Conservation (phyloP, 2,888 invertebrate genomes). For the Drosophila mettleri region DNA sequence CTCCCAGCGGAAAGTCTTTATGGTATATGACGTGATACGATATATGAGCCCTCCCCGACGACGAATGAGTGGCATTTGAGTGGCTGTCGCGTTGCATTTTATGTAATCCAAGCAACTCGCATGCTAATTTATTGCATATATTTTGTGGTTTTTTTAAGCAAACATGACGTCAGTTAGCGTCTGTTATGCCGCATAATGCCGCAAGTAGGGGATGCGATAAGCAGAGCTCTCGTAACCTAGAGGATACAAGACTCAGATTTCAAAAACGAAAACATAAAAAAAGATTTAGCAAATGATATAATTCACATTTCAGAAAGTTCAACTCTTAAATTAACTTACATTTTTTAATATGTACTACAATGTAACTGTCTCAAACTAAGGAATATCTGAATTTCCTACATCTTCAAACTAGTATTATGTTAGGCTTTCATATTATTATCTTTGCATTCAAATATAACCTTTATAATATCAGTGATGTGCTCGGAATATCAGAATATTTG, state of each 20-base stretch:
- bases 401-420: no score
- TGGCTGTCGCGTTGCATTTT: slow-evolving; percentile 20
- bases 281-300: neutral
- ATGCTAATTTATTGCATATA: slow-evolving; percentile 62
- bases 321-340: no score
- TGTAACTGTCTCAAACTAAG: no score
- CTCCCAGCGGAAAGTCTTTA: slow-evolving; percentile 3
- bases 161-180: slow-evolving; percentile 47
- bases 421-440: no score
- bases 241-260: neutral
- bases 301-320: no score
- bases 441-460: no score
- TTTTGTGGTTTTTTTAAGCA: slow-evolving; percentile 51
- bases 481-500: neutral
- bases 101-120: slow-evolving; percentile 59
- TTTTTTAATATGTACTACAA: no score
- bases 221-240: slow-evolving; percentile 11
- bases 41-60: neutral
- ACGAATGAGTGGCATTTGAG: slow-evolving; percentile 28
- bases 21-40: neutral
- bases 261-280: no score
- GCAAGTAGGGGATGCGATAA: slow-evolving; percentile 33
- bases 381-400: no score
- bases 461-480: neutral
- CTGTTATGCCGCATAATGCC: slow-evolving; percentile 38